Evolutionary conservation across 2,113 vertebrate species (phyloP), one percentile per base, ranked within the genome.

Genomic region (Empidonax traillii): DNA sequence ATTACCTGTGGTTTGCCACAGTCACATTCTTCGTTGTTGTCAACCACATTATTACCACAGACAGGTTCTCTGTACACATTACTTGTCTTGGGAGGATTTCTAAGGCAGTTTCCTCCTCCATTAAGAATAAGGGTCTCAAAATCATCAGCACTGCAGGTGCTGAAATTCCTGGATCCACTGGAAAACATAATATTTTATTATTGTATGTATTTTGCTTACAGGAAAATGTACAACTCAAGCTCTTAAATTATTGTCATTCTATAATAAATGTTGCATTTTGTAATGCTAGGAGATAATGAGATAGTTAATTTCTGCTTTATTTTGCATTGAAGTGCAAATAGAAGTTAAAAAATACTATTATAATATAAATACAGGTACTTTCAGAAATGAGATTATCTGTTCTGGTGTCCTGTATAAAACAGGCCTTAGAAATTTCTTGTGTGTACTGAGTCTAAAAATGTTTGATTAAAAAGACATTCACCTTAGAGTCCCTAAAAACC

Each of bases 41-140:
- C 98, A 7, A 99, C 87, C 43, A 98, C 89, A 3, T 98, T 98
- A 28, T 99, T 99, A 8, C 99, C 99, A 90, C 99, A 99, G 76
- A 93, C 43, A 13, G 98, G 93, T 8, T 95, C 87, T 12, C 97
- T 98, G 76, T 98, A 94, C 74, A 98, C 49, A 30, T 94, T 93
- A 30, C 96, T 97, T 11, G 97, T 67, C 21, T 96, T n/a, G 6
- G 99, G 98, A 55, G 92, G 96, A 96, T 99, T 99, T 91, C 87
- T 98, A 65, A 99, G 97, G 97, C 99, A 99, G 66, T 67, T 92
- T 6, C 98, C 99, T 41, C 97, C 97, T 77, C 99, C 99, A 20
- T 63, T 86, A 28, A 97, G 27, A 74, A 99, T 91, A 90, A 99
- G 87, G 2, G 14, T 74, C 95, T 98, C 98, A 95, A 99, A 99